A percentile compares a stretch with the other conserved stretches of the same genome.
phyloP scores from a whole-genome alignment of 2,888 invertebrate genomes.

The Caprella mutica region DNA sequence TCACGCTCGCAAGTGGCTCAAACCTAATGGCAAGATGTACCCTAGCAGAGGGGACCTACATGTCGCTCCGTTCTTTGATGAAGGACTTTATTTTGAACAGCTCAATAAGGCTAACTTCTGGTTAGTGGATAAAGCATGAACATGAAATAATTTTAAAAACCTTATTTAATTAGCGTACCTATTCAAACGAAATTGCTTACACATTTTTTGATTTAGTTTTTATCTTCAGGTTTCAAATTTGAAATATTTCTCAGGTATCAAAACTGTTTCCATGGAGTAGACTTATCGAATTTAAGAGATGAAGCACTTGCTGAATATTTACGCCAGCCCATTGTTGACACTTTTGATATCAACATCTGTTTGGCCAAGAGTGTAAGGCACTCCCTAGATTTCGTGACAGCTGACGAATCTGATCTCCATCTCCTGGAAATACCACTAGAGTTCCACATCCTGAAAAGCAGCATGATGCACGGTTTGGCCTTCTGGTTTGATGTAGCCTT shows the following conservation, averaged over 20 bases:
- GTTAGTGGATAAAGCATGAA: no score
- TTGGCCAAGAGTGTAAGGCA: slow-evolving; percentile 87
- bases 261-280: slow-evolving; percentile 94
- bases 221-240: no score
- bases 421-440: slow-evolving; percentile 88
- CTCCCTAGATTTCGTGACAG: slow-evolving; percentile 83
- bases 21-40: slow-evolving; percentile 82
- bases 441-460: slow-evolving; percentile 82
- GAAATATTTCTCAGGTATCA: slow-evolving; percentile 59
- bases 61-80: slow-evolving; percentile 95
- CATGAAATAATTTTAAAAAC: neutral
- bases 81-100: slow-evolving; percentile 93
- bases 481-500: slow-evolving; percentile 99
- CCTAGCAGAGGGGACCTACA: slow-evolving; percentile 93
- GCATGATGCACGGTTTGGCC: slow-evolving; percentile 90
- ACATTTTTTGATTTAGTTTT: no score
- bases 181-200: no score
- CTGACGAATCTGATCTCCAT: slow-evolving; percentile 86
- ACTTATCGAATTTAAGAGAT: slow-evolving; percentile 76
- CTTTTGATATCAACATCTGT: slow-evolving; percentile 94
- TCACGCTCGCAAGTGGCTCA: slow-evolving; percentile 96
- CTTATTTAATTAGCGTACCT: neutral
- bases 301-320: slow-evolving; percentile 96
- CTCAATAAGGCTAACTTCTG: slow-evolving; percentile 98
- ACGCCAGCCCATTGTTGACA: slow-evolving; percentile 94